Conservation (phyloP, 1,140 invertebrate genomes). For the Spodoptera litura region DNA sequence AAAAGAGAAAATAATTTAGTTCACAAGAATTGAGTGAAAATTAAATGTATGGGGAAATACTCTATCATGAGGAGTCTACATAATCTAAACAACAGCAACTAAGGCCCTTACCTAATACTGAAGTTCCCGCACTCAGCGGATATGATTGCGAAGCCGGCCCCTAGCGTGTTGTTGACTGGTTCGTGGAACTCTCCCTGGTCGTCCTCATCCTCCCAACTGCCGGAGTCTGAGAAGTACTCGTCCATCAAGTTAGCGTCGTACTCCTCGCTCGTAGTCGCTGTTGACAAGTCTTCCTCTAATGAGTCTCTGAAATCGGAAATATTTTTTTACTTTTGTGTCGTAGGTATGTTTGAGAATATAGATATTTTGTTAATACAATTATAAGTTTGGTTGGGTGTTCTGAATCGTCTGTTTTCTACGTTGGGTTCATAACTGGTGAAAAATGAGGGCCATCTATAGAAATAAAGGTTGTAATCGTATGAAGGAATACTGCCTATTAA, state of each 20-base stretch:
- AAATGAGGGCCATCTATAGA: too few relatives aligned
- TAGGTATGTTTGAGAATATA: too few relatives aligned
- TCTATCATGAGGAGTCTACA: not conserved
- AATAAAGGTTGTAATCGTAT: too few relatives aligned
- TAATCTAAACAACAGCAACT: not conserved
- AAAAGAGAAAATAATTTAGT: slow-evolving; percentile 30
- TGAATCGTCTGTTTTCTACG: too few relatives aligned
- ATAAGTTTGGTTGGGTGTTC: too few relatives aligned
- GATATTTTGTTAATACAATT: too few relatives aligned
- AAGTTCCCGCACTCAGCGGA: slow-evolving; percentile 87
- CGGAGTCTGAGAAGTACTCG: slow-evolving; percentile 68
- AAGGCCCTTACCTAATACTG: slow-evolving; percentile 78
- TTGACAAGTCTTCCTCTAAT: slow-evolving; percentile 58
- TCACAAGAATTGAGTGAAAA: too few relatives aligned
- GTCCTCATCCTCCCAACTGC: slow-evolving; percentile 71
- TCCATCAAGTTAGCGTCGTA: slow-evolving; percentile 58
- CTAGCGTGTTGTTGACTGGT: slow-evolving; percentile 62
- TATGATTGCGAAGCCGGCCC: slow-evolving; percentile 46
- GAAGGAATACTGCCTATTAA: too few relatives aligned
- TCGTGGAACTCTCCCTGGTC: slow-evolving; percentile 71
- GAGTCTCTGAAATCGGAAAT: slow-evolving; percentile 39
- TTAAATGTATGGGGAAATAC: too few relatives aligned
- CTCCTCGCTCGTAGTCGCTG: slow-evolving; percentile 66
- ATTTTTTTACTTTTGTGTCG: too few relatives aligned
- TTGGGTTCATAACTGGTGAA: too few relatives aligned